Conservation (phyloP, 2,888 invertebrate genomes). For the Stictocephala bisonia region DNA sequence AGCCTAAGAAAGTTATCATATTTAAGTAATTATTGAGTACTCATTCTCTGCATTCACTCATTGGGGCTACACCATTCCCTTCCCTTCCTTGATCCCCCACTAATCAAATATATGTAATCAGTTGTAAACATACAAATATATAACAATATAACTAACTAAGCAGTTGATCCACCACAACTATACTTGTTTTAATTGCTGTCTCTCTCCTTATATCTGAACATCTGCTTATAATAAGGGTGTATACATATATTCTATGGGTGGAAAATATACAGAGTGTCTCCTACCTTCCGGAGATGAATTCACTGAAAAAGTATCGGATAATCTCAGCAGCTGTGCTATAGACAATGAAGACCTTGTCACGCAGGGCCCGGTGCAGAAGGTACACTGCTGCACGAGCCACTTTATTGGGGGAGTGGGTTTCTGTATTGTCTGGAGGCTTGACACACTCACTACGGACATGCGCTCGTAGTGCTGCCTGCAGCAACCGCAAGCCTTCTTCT, state of each 20-base stretch:
- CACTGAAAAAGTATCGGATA: slow-evolving; percentile 81
- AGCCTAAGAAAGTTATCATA: too few relatives aligned
- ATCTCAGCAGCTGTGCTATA: slow-evolving; percentile 87
- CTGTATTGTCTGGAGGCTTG: slow-evolving; percentile 50
- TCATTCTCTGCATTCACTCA: too few relatives aligned
- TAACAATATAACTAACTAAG: too few relatives aligned
- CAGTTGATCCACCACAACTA: too few relatives aligned
- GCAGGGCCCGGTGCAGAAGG: slow-evolving; percentile 80
- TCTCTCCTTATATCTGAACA: too few relatives aligned
- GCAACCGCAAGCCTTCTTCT: slow-evolving; percentile 83
- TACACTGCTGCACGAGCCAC: slow-evolving; percentile 83
- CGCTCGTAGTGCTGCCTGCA: slow-evolving; percentile 70
- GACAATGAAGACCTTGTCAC: slow-evolving; percentile 91
- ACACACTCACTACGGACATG: slow-evolving; percentile 49
- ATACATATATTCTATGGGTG: background rate
- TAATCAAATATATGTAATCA: too few relatives aligned
- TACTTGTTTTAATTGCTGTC: too few relatives aligned
- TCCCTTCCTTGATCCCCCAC: too few relatives aligned
- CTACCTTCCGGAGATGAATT: slow-evolving; percentile 85
- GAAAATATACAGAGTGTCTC: slow-evolving; percentile 16
- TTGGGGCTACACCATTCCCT: too few relatives aligned
- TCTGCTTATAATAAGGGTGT: too few relatives aligned
- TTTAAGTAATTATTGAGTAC: too few relatives aligned
- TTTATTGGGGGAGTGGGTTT: slow-evolving; percentile 75
- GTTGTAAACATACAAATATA: too few relatives aligned